These are phyloP conservation scores for Drosophila austrosaltans DNA, from an alignment of 2,888 invertebrate species.

Conservation along the genomic window DNA sequence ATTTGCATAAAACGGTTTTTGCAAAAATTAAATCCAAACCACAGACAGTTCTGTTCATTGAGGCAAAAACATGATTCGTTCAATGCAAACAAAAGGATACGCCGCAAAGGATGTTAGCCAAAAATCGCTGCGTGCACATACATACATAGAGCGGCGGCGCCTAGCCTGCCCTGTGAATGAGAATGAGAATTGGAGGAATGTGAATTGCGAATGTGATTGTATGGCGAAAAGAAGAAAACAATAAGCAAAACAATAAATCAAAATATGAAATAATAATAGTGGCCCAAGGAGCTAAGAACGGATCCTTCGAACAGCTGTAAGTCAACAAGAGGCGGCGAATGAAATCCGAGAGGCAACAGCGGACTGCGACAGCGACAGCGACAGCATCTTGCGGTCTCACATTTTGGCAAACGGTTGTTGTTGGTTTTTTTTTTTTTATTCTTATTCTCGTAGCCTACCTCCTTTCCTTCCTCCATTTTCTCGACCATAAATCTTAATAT, in stretches of 20 bases:
- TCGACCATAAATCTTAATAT: slow-evolving; percentile 71
- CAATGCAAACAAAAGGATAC: slow-evolving; percentile 7
- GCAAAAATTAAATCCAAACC: slow-evolving; percentile 25
- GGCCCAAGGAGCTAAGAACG: slow-evolving; percentile 9
- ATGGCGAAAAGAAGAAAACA: slow-evolving; percentile 61
- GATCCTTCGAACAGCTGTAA: slow-evolving; percentile 48
- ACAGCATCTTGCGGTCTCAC: slow-evolving; percentile 17
- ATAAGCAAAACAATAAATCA: slow-evolving; percentile 76
- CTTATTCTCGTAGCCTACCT: background rate
- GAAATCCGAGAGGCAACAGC: slow-evolving; percentile 39
- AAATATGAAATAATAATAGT: slow-evolving; percentile 75
- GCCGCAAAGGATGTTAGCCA: slow-evolving; percentile 2
- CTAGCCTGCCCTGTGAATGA: slow-evolving; percentile 6
- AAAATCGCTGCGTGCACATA: background rate
- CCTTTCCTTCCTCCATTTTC: background rate
- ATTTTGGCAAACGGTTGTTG: slow-evolving; percentile 19
- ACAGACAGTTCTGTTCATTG: slow-evolving; percentile 8
- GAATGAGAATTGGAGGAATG: background rate
- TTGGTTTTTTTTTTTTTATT: slow-evolving; percentile 1
- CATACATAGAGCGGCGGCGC: background rate
- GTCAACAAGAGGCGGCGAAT: slow-evolving; percentile 41
- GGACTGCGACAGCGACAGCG: background rate
- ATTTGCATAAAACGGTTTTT: slow-evolving; percentile 1
- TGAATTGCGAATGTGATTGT: slow-evolving; percentile 42
- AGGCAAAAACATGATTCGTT: slow-evolving; percentile 1